A percentile compares a stretch with the other conserved stretches of the same genome.
These are phyloP conservation scores for Podarcis siculus DNA, from an alignment of 2,797 vertebrate species.

Conservation along the genomic window DNA sequence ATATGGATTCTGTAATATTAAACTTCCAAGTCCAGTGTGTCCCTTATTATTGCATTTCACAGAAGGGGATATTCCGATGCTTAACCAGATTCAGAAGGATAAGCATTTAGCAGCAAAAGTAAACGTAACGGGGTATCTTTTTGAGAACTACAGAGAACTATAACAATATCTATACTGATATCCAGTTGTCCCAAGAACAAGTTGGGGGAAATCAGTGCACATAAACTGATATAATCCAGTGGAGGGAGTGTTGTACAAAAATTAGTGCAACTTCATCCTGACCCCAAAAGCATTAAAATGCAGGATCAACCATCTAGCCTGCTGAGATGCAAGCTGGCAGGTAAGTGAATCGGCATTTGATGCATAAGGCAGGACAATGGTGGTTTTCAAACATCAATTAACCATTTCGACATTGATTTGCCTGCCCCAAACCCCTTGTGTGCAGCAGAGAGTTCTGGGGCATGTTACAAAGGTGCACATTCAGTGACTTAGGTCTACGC, in stretches of 20 bases:
- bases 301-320: background rate
- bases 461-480: background rate
- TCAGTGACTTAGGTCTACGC: background rate
- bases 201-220: background rate
- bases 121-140: background rate
- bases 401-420: background rate
- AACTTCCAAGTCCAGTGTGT: background rate
- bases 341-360: background rate
- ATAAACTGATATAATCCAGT: background rate
- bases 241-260: background rate
- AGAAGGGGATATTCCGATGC: background rate
- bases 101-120: background rate
- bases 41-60: background rate
- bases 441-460: background rate
- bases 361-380: background rate
- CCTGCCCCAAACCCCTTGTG: background rate
- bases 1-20: background rate
- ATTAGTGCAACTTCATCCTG: background rate
- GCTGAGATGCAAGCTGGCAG: background rate
- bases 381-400: background rate
- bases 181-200: background rate
- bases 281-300: background rate
- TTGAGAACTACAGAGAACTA: background rate
- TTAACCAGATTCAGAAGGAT: background rate
- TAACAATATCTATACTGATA: background rate